Conservation (phyloP, 2,797 vertebrate genomes). For the Bucorvus abyssinicus region DNA sequence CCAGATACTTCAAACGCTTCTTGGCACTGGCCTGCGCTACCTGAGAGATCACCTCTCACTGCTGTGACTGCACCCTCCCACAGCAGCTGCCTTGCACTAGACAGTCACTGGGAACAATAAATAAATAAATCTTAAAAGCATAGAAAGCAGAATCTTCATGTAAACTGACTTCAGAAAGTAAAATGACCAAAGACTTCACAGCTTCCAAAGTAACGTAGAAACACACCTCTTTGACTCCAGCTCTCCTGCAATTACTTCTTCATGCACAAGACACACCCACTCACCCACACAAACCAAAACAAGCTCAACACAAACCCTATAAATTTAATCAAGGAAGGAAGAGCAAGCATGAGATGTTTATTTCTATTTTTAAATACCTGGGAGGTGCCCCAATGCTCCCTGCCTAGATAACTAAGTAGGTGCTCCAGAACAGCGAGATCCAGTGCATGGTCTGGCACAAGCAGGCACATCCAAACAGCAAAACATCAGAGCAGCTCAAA, state of each 20-base stretch:
- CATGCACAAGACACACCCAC: slow-evolving; percentile 32
- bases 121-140: neutral
- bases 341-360: slow-evolving; percentile 14
- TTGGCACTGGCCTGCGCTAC: neutral
- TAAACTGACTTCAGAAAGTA: neutral
- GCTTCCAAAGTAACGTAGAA: neutral
- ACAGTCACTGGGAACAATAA: neutral
- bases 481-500: slow-evolving; percentile 23
- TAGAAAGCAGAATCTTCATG: neutral
- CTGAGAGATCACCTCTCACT: neutral
- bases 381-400: slow-evolving; percentile 26
- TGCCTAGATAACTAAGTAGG: neutral
- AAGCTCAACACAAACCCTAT: slow-evolving; percentile 20
- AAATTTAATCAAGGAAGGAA: slow-evolving; percentile 53
- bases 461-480: slow-evolving; percentile 4
- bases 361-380: slow-evolving; percentile 59
- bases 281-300: slow-evolving; percentile 59
- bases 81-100: neutral
- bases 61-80: neutral
- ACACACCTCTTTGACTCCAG: neutral
- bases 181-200: neutral
- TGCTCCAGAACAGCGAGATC: slow-evolving; percentile 21
- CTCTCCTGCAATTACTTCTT: slow-evolving; percentile 14
- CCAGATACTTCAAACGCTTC: neutral
- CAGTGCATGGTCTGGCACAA: neutral